These are phyloP conservation scores for Phaethornis superciliosus DNA, from an alignment of 2,113 vertebrate genomes.

Conservation along the genomic window DNA sequence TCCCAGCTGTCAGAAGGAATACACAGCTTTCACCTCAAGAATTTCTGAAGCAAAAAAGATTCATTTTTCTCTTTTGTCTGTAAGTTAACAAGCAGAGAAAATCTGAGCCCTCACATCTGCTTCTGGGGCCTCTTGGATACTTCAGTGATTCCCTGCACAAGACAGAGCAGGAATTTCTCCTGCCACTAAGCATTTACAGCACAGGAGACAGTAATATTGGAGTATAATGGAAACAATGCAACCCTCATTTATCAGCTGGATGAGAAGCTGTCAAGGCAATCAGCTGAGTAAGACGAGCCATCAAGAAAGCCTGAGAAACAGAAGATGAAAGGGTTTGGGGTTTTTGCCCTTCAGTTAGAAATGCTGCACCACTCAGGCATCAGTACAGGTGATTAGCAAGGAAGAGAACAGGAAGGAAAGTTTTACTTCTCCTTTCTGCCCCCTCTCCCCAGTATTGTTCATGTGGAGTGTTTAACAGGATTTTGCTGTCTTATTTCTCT, in stretches of 20 bases:
- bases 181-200: conserved; percentile 8
- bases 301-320: neutral
- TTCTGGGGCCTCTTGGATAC: neutral
- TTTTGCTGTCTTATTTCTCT: neutral
- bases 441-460: neutral
- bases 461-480: neutral
- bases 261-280: neutral
- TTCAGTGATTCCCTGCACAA: neutral
- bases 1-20: conserved; percentile 2
- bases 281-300: neutral
- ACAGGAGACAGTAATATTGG: neutral
- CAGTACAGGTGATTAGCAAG: neutral
- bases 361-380: neutral
- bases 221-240: conserved; percentile 28
- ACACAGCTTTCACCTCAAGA: neutral
- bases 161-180: neutral
- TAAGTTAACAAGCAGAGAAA: conserved; percentile 48
- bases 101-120: conserved; percentile 20
- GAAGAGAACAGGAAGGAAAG: neutral
- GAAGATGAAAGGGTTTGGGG: neutral
- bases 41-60: neutral
- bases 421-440: neutral
- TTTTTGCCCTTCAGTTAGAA: neutral
- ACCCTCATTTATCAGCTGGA: conserved; percentile 24
- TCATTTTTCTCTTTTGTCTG: neutral